These are phyloP conservation scores for Ataeniobius toweri DNA, from an alignment of 2,797 vertebrate species.

Conservation along the genomic window DNA sequence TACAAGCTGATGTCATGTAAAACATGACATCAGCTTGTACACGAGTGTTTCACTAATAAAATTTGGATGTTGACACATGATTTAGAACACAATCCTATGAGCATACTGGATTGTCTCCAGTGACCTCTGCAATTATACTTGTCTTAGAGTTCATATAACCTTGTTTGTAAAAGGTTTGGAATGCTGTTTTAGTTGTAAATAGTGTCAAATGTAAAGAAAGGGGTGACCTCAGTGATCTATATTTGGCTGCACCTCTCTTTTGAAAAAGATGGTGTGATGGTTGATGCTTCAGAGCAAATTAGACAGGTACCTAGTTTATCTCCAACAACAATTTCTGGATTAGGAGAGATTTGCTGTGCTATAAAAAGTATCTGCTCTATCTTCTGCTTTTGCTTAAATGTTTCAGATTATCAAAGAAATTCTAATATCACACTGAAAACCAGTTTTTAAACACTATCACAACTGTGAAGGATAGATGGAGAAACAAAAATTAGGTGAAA, in stretches of 20 bases:
- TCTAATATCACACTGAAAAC: not conserved
- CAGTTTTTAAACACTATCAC: not conserved
- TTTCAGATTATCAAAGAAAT: not conserved
- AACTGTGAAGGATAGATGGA: not conserved
- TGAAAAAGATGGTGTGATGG: not conserved
- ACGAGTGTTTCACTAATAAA: constrained; percentile 13
- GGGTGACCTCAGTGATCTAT: too few species aligned
- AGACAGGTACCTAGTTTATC: not conserved
- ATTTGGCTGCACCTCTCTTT: not conserved
- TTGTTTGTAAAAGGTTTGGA: not conserved
- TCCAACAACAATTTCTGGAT: not conserved
- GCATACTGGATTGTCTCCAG: constrained; percentile 21
- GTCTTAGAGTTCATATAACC: not conserved
- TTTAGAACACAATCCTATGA: constrained; percentile 16
- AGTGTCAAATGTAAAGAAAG: not conserved
- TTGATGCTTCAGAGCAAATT: not conserved
- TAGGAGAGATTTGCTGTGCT: not conserved
- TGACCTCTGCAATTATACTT: constrained; percentile 27
- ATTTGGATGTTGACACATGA: constrained; percentile 21
- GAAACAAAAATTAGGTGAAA: not conserved
- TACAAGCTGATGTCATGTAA: constrained; percentile 22
- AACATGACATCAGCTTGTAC: constrained; percentile 14
- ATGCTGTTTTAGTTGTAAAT: not conserved
- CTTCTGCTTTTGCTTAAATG: not conserved
- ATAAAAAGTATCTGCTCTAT: not conserved